phyloP scores from a whole-genome alignment of 2,888 invertebrate species.

The Eubasilissa splendida region DNA sequence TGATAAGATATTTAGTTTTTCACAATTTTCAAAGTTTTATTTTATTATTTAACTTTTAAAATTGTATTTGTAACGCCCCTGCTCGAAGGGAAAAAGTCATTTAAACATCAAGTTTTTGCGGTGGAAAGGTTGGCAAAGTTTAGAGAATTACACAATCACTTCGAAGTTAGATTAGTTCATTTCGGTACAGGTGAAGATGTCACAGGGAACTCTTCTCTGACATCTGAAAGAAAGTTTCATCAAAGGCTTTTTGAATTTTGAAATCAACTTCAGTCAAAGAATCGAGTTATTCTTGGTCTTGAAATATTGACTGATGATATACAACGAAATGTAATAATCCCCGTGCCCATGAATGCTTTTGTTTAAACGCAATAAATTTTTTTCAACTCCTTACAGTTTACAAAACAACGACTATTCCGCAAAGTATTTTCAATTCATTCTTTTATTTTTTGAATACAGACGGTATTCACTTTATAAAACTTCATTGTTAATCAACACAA shows the following conservation, averaged over 20 bases:
- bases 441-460: too few relatives aligned
- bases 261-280: slow-evolving; percentile 25
- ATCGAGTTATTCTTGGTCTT: background rate
- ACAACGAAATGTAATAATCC: too few relatives aligned
- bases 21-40: background rate
- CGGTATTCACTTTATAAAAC: too few relatives aligned
- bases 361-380: too few relatives aligned
- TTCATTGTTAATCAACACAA: too few relatives aligned
- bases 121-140: background rate
- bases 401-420: too few relatives aligned
- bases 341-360: too few relatives aligned
- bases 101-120: slow-evolving; percentile 1
- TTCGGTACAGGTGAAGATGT: slow-evolving; percentile 10
- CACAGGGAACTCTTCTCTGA: background rate
- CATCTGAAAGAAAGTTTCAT: background rate
- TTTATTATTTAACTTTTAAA: background rate
- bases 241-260: slow-evolving; percentile 19
- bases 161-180: slow-evolving; percentile 1
- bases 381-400: too few relatives aligned
- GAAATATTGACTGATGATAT: background rate
- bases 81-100: background rate
- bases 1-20: background rate
- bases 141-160: background rate
- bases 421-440: too few relatives aligned
- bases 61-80: background rate